Evolutionary conservation across 1,140 invertebrate genomes (phyloP).

Genomic region (Gonioctena quinquepunctata): DNA sequence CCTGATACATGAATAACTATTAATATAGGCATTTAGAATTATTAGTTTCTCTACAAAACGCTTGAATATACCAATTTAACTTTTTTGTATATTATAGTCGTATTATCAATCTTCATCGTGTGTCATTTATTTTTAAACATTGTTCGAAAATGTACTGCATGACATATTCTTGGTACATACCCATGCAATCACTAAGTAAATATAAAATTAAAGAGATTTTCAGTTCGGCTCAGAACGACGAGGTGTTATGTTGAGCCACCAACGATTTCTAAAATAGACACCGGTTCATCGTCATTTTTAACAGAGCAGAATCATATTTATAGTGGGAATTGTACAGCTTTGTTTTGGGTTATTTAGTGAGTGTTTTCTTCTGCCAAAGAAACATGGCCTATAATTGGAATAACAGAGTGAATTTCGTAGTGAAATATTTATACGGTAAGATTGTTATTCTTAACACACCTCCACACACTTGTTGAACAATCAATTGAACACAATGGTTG

Average conservation of each 20-base stretch:
- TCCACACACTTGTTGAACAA: no score
- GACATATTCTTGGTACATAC: not conserved
- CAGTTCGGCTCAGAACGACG: not conserved
- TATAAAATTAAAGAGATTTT: slow-evolving; percentile 5
- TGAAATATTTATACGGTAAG: slow-evolving; percentile 76
- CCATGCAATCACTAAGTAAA: not conserved
- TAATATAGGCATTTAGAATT: no score
- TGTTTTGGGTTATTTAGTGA: not conserved
- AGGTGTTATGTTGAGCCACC: slow-evolving; percentile 17
- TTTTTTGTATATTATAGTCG: no score
- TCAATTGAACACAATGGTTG: no score
- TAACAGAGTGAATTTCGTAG: slow-evolving; percentile 78
- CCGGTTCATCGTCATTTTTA: slow-evolving; percentile 25
- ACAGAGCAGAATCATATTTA: not conserved
- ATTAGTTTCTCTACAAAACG: no score
- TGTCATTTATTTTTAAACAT: no score
- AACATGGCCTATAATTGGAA: slow-evolving; percentile 77
- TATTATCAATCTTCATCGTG: no score
- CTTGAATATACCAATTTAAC: no score
- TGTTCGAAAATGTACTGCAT: no score
- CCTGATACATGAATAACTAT: no score
- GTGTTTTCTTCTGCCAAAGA: not conserved
- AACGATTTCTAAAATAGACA: slow-evolving; percentile 35
- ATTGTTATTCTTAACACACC: slow-evolving; percentile 10
- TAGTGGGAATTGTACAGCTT: not conserved